Percentiles rank a stretch among this genome's conserved stretches.
These are phyloP conservation scores for Melitaea athalia DNA, from an alignment of 2,888 invertebrate genomes.

Conservation along the genomic window DNA sequence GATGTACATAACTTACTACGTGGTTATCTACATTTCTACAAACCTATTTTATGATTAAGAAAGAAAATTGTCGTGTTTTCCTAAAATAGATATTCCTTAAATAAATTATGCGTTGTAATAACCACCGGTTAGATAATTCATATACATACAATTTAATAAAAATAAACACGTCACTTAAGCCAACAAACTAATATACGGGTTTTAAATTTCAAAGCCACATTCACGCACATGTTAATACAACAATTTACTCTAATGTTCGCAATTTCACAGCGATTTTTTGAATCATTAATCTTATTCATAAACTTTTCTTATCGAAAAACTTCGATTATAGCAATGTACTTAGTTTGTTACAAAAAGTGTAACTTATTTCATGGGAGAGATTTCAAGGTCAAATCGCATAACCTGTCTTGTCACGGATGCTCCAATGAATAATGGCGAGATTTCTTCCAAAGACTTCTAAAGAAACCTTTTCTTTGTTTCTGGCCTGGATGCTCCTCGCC, in stretches of 20 bases:
- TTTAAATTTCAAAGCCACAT: conserved; percentile 44
- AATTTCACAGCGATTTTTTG: conserved; percentile 27
- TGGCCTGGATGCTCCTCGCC: conserved; percentile 85
- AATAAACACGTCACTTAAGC: conserved; percentile 27
- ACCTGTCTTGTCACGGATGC: conserved; percentile 84
- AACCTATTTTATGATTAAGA: conserved; percentile 52
- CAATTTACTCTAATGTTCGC: conserved; percentile 30
- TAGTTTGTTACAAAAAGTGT: conserved; percentile 24
- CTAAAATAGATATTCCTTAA: conserved; percentile 62
- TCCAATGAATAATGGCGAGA: conserved; percentile 93
- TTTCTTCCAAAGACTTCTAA: conserved; percentile 94
- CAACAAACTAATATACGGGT: conserved; percentile 34
- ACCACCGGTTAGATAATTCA: conserved; percentile 52
- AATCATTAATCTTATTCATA: conserved; percentile 26
- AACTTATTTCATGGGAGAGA: conserved; percentile 40
- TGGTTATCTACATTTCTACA: conserved; percentile 80
- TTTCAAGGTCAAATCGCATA: conserved; percentile 42
- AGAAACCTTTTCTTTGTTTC: conserved; percentile 93
- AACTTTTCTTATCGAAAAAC: conserved; percentile 21
- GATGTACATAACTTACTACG: conserved; percentile 55
- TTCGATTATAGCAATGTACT: conserved; percentile 20
- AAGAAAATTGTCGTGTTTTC: conserved; percentile 48
- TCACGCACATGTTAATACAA: conserved; percentile 43
- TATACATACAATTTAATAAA: conserved; percentile 47
- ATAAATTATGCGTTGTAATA: conserved; percentile 65